Percentiles rank a stretch among this genome's conserved stretches.
These are phyloP conservation scores for Smittia aterrima DNA, from an alignment of 2,888 invertebrate genomes.

Conservation along the genomic window DNA sequence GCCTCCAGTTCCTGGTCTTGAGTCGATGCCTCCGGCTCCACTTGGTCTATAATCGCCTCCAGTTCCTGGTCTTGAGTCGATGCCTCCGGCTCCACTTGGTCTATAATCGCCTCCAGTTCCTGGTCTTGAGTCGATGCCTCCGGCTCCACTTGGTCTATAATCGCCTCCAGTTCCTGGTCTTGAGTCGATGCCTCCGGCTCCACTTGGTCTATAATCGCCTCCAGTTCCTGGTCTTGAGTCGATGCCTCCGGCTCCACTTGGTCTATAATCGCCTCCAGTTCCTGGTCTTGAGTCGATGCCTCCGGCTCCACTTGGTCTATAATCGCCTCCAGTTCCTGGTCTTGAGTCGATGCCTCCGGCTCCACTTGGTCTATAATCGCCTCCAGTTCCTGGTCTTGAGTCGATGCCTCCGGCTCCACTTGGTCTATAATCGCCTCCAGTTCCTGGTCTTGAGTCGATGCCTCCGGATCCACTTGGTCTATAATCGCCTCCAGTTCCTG, in stretches of 20 bases:
- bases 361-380: background rate
- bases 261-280: background rate
- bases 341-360: background rate
- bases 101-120: background rate
- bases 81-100: background rate
- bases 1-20: background rate
- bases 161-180: constrained; percentile 1
- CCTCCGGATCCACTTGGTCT: background rate
- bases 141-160: background rate
- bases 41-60: background rate
- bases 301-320: background rate
- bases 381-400: background rate
- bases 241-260: background rate
- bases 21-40: background rate
- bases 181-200: background rate
- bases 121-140: background rate
- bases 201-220: background rate
- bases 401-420: constrained; percentile 9
- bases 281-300: background rate
- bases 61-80: background rate
- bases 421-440: background rate
- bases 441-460: constrained; percentile 7
- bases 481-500: background rate
- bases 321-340: background rate
- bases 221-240: background rate